These are phyloP conservation scores for Dinomys branickii DNA, from an alignment of 2,113 vertebrate genomes.

Conservation along the genomic window DNA sequence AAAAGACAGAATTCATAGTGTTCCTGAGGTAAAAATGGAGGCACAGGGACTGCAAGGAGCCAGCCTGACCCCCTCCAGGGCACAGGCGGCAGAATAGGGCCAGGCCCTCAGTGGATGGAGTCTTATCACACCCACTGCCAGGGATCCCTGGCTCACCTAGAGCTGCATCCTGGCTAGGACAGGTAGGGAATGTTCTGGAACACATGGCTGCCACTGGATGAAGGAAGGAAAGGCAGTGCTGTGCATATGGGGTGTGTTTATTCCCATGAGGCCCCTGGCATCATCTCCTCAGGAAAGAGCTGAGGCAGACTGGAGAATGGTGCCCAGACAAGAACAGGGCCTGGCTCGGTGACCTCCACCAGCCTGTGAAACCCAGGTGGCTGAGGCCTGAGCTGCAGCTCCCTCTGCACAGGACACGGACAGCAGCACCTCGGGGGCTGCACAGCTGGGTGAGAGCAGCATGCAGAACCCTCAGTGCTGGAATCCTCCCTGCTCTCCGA, in stretches of 20 bases:
- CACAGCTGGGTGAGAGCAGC: not conserved
- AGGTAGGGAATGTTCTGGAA: not conserved
- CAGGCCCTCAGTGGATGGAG: fast-evolving
- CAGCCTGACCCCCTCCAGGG: no score
- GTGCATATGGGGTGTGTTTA: not conserved
- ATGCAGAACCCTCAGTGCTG: fast-evolving
- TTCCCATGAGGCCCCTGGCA: not conserved
- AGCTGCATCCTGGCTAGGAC: not conserved
- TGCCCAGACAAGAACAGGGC: not conserved
- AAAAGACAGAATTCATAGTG: fast-evolving
- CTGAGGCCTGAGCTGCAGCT: not conserved
- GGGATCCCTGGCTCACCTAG: not conserved
- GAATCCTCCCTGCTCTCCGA: fast-evolving
- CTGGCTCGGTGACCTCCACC: fast-evolving
- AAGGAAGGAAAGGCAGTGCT: fast-evolving
- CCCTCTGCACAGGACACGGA: no score
- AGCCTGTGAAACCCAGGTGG: fast-evolving
- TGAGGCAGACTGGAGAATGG: not conserved
- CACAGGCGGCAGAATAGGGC: no score
- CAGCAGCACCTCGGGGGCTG: fast-evolving
- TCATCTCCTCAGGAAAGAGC: not conserved
- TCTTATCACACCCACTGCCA: not conserved
- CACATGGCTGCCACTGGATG: fast-evolving
- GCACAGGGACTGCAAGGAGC: no score
- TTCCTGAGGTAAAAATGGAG: no score